Base-by-base conservation (phyloP, 1,140 invertebrate genomes). In the Drosophila arizonae region DNA sequence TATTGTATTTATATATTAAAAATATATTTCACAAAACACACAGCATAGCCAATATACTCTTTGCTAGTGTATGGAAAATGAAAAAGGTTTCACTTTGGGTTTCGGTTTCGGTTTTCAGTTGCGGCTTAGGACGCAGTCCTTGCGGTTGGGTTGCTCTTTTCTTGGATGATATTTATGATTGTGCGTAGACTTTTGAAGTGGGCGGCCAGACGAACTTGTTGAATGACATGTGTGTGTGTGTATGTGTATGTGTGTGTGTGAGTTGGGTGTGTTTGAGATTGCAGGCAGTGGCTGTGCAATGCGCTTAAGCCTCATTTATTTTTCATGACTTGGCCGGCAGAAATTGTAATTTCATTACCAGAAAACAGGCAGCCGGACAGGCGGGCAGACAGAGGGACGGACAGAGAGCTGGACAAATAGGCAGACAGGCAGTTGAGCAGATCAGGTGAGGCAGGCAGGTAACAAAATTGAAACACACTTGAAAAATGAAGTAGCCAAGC, bases 291-390 rank as follows among this genome's bases (percentile, higher is more conserved):
- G 48, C 69, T 55, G 17, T 74, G 79, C 78, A 84, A 82, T 80
- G 84, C 76, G 81, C 87, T 90, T 90, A 90, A 76, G 81, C 81
- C 81, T 90, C 87, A 90, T 90, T 90, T 90, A 90, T 90, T 86
- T 90, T 90, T 90, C 87, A 90, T 90, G 77, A 58, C 65, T 81
- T 72, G 76, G 77, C 79, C 79, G 76, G 85, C 81, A 86, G 79
- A 90, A 86, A 90, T 86, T 90, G 86, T 90, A 90, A 90, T 90
- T 90, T 89, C 87, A 90, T 90, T 90, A 90, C 76, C 79, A 86
- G 69, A 67, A 54, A 75, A 76, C 68, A 65, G 71, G 15, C 64
- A 82, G 79, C 62, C 64, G 58, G 57, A 48, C 46, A n/a, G 56
- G 36, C 56, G 56, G 70, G 69, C 56, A 55, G 55, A 30, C 17